These are phyloP conservation scores for Pimephales promelas DNA, from an alignment of 2,113 vertebrate species.

Conservation along the genomic window DNA sequence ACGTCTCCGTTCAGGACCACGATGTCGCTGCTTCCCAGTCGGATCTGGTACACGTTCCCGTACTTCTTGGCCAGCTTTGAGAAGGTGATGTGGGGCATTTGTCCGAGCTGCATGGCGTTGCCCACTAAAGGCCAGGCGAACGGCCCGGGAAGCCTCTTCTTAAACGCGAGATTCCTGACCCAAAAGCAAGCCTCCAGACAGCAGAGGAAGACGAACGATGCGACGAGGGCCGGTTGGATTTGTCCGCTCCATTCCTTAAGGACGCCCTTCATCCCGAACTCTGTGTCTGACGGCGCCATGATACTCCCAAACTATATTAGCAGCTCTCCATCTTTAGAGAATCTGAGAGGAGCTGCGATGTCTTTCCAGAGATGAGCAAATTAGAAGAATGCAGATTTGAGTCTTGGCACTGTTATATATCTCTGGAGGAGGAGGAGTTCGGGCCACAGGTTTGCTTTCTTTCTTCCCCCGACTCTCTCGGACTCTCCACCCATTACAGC, in stretches of 20 bases:
- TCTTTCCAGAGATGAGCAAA: slow-evolving; percentile 56
- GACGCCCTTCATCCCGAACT: slow-evolving; percentile 18
- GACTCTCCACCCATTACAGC: slow-evolving; percentile 70
- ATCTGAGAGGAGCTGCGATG: background rate
- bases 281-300: slow-evolving; percentile 64
- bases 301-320: background rate
- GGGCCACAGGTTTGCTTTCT: slow-evolving; percentile 59
- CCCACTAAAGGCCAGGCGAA: slow-evolving; percentile 82
- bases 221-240: slow-evolving; percentile 54
- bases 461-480: slow-evolving; percentile 11
- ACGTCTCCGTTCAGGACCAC: slow-evolving; percentile 72
- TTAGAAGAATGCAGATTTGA: slow-evolving; percentile 60
- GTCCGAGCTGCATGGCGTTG: slow-evolving; percentile 84
- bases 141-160: slow-evolving; percentile 75
- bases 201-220: slow-evolving; percentile 65
- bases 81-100: slow-evolving; percentile 82
- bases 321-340: background rate
- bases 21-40: slow-evolving; percentile 72
- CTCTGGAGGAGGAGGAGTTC: slow-evolving; percentile 70
- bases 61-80: slow-evolving; percentile 74
- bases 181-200: slow-evolving; percentile 64
- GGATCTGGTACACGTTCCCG: slow-evolving; percentile 81
- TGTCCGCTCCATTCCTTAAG: slow-evolving; percentile 71
- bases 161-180: slow-evolving; percentile 63
- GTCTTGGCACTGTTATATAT: slow-evolving; percentile 75